Base-by-base conservation (phyloP, 2,113 vertebrate species). In the Colossoma macropomum region DNA sequence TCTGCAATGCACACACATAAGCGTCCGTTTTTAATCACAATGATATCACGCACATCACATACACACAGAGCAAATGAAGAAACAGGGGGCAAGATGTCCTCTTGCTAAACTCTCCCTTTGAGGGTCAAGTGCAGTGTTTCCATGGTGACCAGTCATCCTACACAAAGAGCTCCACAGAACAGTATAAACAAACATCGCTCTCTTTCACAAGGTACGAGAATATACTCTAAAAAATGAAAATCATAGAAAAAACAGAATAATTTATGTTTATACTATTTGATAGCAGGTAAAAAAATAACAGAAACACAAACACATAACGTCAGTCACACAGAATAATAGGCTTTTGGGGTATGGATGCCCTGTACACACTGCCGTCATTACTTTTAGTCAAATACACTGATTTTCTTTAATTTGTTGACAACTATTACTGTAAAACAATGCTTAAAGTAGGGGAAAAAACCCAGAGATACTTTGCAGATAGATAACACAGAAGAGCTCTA, bases 41-140 rank as follows among this genome's bases (percentile, higher is more conserved):
- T 27, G 2, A 52, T 52, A 25, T 28, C 9, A 45, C 34, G 21
- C 21, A 38, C 19, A 77, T 59, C 65, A 80, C n/a, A 69, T 50
- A 65, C 38, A 73, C 25, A 48, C 25, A 66, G 10, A 88, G 7
- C 32, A 86, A 75, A 74, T 80, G 34, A 71, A 30, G 54, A 77
- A 83, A 77, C 41, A 84, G 85, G 87, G 34, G 90, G 88, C 85
- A 90, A 88, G 77, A 86, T 90, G 88, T 85, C 90, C 89, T 92
- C 84, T 91, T 76, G 72, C 66, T 90, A 87, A 94, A 88, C 91
- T 89, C 85, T 80, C 91, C 78, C 86, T 90, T 82, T 91, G 91
- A 93, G 93, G 92, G 92, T 93, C 93, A 94, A 92, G 90, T 88
- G 84, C 86, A 89, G 82, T 87, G 90, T 90, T 81, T 82, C 90